A percentile compares a stretch with the other conserved stretches of the same genome.
Conservation (phyloP, 2,797 vertebrate species). For the Scyliorhinus canicula region DNA sequence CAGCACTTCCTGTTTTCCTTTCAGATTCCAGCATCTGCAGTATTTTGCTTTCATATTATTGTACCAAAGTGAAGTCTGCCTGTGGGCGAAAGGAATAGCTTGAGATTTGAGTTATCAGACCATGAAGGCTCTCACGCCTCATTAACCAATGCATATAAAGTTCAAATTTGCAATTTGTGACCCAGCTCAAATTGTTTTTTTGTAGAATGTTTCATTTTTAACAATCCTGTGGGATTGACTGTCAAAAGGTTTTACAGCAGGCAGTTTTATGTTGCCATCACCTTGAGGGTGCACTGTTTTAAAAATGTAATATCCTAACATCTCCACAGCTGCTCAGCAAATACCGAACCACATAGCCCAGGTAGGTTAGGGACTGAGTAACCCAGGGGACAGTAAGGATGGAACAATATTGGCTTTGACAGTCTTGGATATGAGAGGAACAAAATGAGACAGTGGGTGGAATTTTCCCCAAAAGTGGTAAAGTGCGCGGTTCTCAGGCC, state of each 20-base stretch:
- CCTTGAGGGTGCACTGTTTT: no score
- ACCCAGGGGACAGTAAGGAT: neutral
- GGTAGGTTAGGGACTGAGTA: neutral
- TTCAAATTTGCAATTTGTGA: neutral
- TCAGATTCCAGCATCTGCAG: no score
- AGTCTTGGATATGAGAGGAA: neutral
- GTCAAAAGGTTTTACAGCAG: neutral
- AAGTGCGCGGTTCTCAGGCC: no score
- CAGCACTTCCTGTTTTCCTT: no score
- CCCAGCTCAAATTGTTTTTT: neutral
- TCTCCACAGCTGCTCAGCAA: neutral
- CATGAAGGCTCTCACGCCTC: neutral
- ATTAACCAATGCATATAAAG: neutral
- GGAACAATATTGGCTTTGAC: neutral
- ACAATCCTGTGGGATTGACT: neutral
- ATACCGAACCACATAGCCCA: neutral
- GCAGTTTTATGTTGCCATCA: no score
- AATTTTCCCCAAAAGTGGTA: no score
- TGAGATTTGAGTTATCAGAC: neutral
- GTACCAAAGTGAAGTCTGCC: neutral
- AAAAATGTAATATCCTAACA: neutral
- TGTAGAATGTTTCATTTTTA: neutral
- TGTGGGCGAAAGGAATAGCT: neutral
- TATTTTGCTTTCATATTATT: neutral
- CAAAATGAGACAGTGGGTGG: neutral